phyloP scores from a whole-genome alignment of 2,888 invertebrate genomes.

The Ametastegia equiseti region DNA sequence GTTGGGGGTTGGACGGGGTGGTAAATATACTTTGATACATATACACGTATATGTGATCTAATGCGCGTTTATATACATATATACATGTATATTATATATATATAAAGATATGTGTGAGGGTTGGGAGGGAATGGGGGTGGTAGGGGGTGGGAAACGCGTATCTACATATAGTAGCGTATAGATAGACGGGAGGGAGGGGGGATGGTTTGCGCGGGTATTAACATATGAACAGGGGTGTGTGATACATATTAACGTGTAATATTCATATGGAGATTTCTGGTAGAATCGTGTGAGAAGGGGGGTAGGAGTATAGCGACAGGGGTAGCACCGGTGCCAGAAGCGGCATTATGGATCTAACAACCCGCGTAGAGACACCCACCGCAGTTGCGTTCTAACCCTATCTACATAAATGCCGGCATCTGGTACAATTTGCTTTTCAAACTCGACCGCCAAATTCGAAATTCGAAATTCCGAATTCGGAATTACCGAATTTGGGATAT shows the following conservation, averaged over 20 bases:
- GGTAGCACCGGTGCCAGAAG: too few species aligned
- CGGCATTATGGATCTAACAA: slow-evolving; percentile 71
- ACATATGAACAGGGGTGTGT: slow-evolving; percentile 68
- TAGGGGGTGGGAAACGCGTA: not conserved
- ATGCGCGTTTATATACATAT: too few species aligned
- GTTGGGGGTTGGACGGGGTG: too few species aligned
- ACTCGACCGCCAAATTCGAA: slow-evolving; percentile 28
- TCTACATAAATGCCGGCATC: slow-evolving; percentile 70
- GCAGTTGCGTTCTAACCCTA: slow-evolving; percentile 59
- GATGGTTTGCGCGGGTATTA: slow-evolving; percentile 58
- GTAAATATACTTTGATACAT: not conserved
- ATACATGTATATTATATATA: not conserved
- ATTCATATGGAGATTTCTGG: slow-evolving; percentile 70
- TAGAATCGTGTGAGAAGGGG: slow-evolving; percentile 58
- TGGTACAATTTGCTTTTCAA: slow-evolving; percentile 46
- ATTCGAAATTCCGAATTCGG: slow-evolving; percentile 18
- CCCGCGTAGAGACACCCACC: slow-evolving; percentile 57
- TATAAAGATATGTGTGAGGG: not conserved
- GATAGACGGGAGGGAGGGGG: not conserved
- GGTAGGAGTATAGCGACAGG: too few species aligned
- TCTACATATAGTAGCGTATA: not conserved
- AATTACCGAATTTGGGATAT: not conserved
- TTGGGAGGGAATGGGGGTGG: not conserved
- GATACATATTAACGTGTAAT: slow-evolving; percentile 68
- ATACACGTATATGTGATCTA: not conserved